Base-by-base conservation (phyloP, 1,140 invertebrate genomes). In the Dermatophagoides farinae region DNA sequence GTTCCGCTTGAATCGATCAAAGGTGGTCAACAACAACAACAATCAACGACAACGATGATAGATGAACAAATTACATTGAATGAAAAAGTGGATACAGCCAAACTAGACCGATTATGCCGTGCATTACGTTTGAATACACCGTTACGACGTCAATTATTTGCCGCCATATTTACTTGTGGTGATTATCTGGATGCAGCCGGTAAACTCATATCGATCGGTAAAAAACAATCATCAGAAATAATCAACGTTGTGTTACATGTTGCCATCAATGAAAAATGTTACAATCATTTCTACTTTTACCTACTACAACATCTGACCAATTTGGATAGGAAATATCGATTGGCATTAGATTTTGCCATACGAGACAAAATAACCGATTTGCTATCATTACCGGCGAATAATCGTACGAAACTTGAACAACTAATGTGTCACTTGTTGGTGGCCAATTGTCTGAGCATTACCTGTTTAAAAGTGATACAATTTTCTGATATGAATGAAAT, bases 201-300 rank as follows among this genome's bases (percentile, higher is more conserved):
- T 9, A 60, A 41, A 51, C 22, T 65, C 6, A 38, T 63, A 14
- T 20, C 18, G 18, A 52, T 61, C 46, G 58, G 49, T 1, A 57
- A 49, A 20, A 64, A 64, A 49, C 39, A 60, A 9, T 54, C 49
- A 46, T 46, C 52, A 11, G 64, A 65, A 57, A 58, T 62, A 5
- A 49, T 61, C 8, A 55, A 60, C 23, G 62, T 65, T 43, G 51
- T 49, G 22, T 18, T 65, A 9, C 64, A 64, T 31, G 51, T 65
- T 2, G 55, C 62, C 18, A n/a, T 61, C 1, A 38, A 65, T 23
- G 61, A 65, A 44, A 65, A 64, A 38, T 14, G 40, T 23, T 65
- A 46, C 43, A 65, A 65, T 58, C 61, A 41, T 23, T 65, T 65
- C 37, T 65, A 65, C 18, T 47, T 46, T 37, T 37, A 62, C 55